Conservation (phyloP, 1,140 invertebrate species). For the Drosophila saltans region DNA sequence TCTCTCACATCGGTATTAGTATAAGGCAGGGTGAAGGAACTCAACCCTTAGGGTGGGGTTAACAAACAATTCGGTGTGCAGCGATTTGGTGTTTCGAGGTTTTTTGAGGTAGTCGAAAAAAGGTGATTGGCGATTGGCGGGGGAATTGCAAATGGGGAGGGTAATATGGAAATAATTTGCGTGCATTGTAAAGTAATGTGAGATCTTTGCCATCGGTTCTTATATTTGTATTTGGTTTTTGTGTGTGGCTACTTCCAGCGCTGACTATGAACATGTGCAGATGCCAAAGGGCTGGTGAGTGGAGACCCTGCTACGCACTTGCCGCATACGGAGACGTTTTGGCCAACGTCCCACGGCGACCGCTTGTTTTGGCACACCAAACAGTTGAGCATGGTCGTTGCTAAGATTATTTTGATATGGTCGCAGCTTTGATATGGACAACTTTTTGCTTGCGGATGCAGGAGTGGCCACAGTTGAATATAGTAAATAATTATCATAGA, state of each 20-base stretch:
- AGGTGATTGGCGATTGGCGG: slow-evolving; percentile 14
- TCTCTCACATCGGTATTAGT: slow-evolving; percentile 46
- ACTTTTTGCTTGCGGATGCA: slow-evolving; percentile 29
- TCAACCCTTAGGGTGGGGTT: slow-evolving; percentile 31
- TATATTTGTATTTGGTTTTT: slow-evolving; percentile 15
- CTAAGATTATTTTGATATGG: slow-evolving; percentile 71
- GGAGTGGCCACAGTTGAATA: slow-evolving; percentile 62
- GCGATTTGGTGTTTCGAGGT: neutral
- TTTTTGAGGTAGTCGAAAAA: slow-evolving; percentile 47
- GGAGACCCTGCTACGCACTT: slow-evolving; percentile 76
- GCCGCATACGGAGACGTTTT: slow-evolving; percentile 58
- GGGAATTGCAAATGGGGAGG: neutral
- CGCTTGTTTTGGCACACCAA: slow-evolving; percentile 45
- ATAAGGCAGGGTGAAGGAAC: slow-evolving; percentile 15
- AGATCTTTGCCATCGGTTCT: slow-evolving; percentile 59
- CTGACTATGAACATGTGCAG: slow-evolving; percentile 83
- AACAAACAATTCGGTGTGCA: slow-evolving; percentile 28
- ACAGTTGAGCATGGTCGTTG: slow-evolving; percentile 72
- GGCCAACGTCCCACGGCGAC: slow-evolving; percentile 46
- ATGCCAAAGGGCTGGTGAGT: slow-evolving; percentile 80
- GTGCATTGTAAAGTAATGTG: slow-evolving; percentile 37
- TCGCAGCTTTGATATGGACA: slow-evolving; percentile 40
- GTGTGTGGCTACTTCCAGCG: slow-evolving; percentile 42
- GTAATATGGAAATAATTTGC: slow-evolving; percentile 4
- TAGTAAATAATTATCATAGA: slow-evolving; percentile 78